Evolutionary conservation across 2,888 invertebrate genomes (phyloP), one percentile per base, ranked within the genome.

Genomic region (Empis livida): DNA sequence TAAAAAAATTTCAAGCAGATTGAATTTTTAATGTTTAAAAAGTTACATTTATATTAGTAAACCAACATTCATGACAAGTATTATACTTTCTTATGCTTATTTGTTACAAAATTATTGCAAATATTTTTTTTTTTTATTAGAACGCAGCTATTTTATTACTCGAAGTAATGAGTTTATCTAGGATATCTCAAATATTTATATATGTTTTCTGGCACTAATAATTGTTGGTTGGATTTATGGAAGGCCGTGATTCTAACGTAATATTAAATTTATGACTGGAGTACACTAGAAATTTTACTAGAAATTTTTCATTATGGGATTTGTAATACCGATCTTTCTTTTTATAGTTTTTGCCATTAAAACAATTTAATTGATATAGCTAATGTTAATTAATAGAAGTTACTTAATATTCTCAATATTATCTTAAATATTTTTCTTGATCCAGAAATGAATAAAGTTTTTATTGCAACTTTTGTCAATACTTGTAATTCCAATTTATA

Each of bases 311-410:
- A 42, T 50, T 11, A 30, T 53, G 14, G 84, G 86, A 66, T 84
- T 85, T 60, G 80, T 77, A 62, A 84, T 86, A 61, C 85, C 85
- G 49, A 84, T 68, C 61, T 84, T 85, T 1, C 84, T 11, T 10
- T 15, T 61, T 0, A 3, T 53, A 2, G 30, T 52, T 3, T 35
- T 61, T 55, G 65, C 63, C 49, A 43, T 56, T n/a, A n/a, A 8
- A 23, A 20, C 3, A 20, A 13, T 23, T 41, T 8, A n/a, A n/a
- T 23, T 8, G 20, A 20, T 41, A n/a, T 14, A 15, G n/a, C n/a
- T 41, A 8, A 41, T 23, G 6, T 23, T 23, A 23, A 23, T 11
- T n/a, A 5, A 1, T 6, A 17, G 3, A 8, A 38, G 14, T 3
- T 14, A 9, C 14, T 15, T 17, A 23, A n/a, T 41, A 20, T 40